phyloP scores from a whole-genome alignment of 2,888 invertebrate genomes.

The Andrena flavipes region DNA sequence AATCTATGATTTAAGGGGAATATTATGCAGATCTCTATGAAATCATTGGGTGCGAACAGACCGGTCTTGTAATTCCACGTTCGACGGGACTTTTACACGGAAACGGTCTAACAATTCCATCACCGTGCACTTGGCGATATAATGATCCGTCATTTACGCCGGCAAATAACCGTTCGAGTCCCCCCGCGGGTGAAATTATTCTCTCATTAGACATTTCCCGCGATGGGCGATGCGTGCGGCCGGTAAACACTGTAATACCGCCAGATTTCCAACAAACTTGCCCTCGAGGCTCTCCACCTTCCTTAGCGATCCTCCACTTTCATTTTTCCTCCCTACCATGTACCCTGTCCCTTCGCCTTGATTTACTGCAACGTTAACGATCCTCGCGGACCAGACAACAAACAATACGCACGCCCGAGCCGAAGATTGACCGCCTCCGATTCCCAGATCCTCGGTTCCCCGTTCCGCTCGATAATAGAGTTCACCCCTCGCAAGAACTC shows the following conservation, averaged over 20 bases:
- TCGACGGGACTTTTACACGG: constrained; percentile 35
- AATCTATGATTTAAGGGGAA: constrained; percentile 33
- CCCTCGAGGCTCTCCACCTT: neutral
- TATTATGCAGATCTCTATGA: constrained; percentile 33
- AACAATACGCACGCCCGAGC: neutral
- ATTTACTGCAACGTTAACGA: neutral
- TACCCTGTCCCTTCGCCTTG: neutral
- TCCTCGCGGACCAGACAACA: neutral
- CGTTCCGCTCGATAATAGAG: constrained; percentile 14
- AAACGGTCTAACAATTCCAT: constrained; percentile 43
- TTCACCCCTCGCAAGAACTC: constrained; percentile 29
- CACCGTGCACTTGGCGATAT: constrained; percentile 23
- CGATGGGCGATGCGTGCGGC: constrained; percentile 36
- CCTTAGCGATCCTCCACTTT: neutral
- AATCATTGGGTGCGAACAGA: neutral
- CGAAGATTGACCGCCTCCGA: neutral
- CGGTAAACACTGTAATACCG: constrained; percentile 27
- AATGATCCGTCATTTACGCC: constrained; percentile 30
- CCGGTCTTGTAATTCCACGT: constrained; percentile 28
- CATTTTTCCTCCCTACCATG: neutral
- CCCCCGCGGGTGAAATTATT: constrained; percentile 47
- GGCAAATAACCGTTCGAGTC: neutral
- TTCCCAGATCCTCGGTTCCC: neutral
- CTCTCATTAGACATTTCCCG: constrained; percentile 49
- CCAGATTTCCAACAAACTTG: constrained; percentile 6